These are phyloP conservation scores for Watsonalla cultraria DNA, from an alignment of 2,888 invertebrate species.

Conservation along the genomic window DNA sequence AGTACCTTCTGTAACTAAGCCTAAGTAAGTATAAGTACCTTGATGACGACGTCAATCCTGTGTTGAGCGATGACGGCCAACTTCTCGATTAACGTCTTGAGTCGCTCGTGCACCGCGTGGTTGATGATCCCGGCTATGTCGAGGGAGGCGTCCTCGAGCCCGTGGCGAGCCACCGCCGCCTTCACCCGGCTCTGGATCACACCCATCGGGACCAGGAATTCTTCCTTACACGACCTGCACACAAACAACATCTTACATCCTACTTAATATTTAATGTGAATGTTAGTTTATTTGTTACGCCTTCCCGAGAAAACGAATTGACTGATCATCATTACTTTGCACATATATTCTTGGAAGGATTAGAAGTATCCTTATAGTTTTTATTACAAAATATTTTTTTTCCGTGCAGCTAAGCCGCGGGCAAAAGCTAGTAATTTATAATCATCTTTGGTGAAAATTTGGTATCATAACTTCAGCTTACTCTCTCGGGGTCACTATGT, in stretches of 20 bases:
- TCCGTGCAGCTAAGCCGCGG: too few species aligned
- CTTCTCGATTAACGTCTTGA: conserved; percentile 94
- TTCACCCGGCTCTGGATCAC: conserved; percentile 88
- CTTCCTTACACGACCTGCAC: conserved; percentile 90
- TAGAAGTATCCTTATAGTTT: too few species aligned
- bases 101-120: conserved; percentile 95
- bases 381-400: too few species aligned
- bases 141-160: conserved; percentile 89
- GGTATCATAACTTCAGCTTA: too few species aligned
- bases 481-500: too few species aligned
- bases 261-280: too few species aligned
- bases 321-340: too few species aligned
- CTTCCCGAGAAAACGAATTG: too few species aligned
- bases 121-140: conserved; percentile 95
- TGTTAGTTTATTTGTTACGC: too few species aligned
- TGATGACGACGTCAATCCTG: conserved; percentile 91
- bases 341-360: too few species aligned
- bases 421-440: too few species aligned
- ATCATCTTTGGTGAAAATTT: too few species aligned
- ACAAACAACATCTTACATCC: conserved; percentile 11
- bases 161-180: conserved; percentile 85
- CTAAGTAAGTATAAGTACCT: conserved; percentile 69
- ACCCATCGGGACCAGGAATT: conserved; percentile 88
- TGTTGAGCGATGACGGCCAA: conserved; percentile 96
- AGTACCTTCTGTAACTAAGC: not conserved